Evolutionary conservation across 1,140 invertebrate species (phyloP).

Genomic region (Cherax quadricarinatus): DNA sequence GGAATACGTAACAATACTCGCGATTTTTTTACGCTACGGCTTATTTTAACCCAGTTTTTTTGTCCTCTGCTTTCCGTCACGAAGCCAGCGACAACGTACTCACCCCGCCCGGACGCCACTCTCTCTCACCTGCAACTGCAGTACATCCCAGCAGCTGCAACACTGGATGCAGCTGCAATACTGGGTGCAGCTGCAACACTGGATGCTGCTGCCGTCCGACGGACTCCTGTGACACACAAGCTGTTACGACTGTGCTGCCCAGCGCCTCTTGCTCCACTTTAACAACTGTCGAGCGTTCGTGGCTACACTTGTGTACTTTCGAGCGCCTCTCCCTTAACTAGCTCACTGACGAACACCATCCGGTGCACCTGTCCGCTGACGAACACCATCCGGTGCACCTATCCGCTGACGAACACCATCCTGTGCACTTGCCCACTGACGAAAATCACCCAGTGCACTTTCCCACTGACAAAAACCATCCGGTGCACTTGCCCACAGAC

Average conservation of each 20-base stretch:
- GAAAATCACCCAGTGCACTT: too few relatives aligned
- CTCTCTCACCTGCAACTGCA: background rate
- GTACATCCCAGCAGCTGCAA: background rate
- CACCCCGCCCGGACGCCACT: background rate
- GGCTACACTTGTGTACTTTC: background rate
- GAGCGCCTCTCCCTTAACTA: too few relatives aligned
- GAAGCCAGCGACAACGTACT: background rate
- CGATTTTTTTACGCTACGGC: conserved; percentile 17
- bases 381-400: too few relatives aligned
- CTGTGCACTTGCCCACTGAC: too few relatives aligned
- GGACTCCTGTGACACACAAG: background rate
- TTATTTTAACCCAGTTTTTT: conserved; percentile 28
- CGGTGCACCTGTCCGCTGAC: too few relatives aligned
- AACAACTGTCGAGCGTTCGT: background rate
- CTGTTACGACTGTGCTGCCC: background rate
- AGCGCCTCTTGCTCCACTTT: background rate
- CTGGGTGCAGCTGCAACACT: too few relatives aligned
- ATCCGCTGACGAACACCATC: too few relatives aligned
- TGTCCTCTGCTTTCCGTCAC: background rate
- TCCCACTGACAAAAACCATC: too few relatives aligned
- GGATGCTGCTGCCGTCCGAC: background rate
- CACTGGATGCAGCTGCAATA: too few relatives aligned
- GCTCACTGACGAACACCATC: too few relatives aligned
- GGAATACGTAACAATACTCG: conserved; percentile 47
- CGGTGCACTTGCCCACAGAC: too few relatives aligned